phyloP scores from a whole-genome alignment of 2,888 invertebrate genomes.

The Standfussiana lucernea region DNA sequence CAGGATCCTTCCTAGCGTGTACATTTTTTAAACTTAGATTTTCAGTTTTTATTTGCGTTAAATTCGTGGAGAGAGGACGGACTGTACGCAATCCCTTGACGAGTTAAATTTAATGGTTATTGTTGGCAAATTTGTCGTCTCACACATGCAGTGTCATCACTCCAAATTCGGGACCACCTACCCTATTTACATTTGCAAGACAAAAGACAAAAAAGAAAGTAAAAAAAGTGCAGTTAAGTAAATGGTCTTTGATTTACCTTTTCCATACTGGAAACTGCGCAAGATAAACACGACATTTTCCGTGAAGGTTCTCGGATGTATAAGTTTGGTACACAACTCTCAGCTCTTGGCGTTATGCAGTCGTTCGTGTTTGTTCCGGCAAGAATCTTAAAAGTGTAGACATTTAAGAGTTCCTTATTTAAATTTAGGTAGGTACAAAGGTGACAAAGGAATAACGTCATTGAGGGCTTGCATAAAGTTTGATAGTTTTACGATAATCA shows the following conservation, averaged over 20 bases:
- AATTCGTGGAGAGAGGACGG: not conserved
- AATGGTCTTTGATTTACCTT: conserved; percentile 1
- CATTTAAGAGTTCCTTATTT: not conserved
- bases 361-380: conserved; percentile 54
- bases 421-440: not conserved
- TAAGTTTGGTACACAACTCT: conserved; percentile 48
- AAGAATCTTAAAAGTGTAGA: conserved; percentile 18
- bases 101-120: not conserved
- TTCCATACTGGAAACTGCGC: conserved; percentile 33
- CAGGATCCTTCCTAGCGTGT: too few relatives aligned
- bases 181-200: not conserved
- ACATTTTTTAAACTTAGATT: not conserved
- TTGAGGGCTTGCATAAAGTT: not conserved
- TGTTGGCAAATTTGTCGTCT: not conserved
- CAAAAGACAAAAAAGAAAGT: not conserved
- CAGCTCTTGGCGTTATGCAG: conserved; percentile 21
- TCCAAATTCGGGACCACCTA: not conserved
- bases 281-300: conserved; percentile 25
- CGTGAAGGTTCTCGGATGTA: conserved; percentile 43
- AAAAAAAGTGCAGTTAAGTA: not conserved
- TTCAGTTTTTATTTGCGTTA: not conserved
- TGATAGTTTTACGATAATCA: not conserved
- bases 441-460: not conserved
- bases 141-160: not conserved
- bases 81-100: not conserved